These are phyloP conservation scores for Cosmia trapezina DNA, from an alignment of 2,888 invertebrate genomes.

Conservation along the genomic window DNA sequence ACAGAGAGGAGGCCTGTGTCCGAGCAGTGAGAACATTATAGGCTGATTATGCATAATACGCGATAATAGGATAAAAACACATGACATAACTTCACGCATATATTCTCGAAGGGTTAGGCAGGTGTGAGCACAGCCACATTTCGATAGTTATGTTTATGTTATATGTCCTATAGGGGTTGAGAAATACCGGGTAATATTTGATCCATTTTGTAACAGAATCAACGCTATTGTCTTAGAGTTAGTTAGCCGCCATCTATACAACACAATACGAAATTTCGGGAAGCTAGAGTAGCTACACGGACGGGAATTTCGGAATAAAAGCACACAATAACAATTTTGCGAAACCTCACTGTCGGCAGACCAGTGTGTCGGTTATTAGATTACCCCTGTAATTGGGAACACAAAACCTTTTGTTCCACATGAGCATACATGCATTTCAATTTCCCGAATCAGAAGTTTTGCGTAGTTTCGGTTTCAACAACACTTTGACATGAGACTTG, in stretches of 20 bases:
- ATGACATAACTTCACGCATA: too few relatives aligned
- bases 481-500: not conserved
- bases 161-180: too few relatives aligned
- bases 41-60: too few relatives aligned
- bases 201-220: not conserved
- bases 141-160: too few relatives aligned
- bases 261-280: too few relatives aligned
- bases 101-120: too few relatives aligned
- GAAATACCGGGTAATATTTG: too few relatives aligned
- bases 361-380: not conserved
- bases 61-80: too few relatives aligned
- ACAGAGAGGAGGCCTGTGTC: too few relatives aligned
- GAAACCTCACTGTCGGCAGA: not conserved
- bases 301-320: not conserved
- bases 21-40: too few relatives aligned
- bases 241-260: not conserved
- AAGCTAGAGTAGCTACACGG: not conserved
- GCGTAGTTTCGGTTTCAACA: not conserved
- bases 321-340: not conserved
- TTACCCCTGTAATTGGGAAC: not conserved
- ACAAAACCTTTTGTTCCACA: too few relatives aligned
- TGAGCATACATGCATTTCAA: not conserved
- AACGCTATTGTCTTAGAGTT: not conserved
- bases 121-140: too few relatives aligned
- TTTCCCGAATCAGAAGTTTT: not conserved